Evolutionary conservation across 2,113 vertebrate species (phyloP).

Genomic region (Vireo altiloquus): DNA sequence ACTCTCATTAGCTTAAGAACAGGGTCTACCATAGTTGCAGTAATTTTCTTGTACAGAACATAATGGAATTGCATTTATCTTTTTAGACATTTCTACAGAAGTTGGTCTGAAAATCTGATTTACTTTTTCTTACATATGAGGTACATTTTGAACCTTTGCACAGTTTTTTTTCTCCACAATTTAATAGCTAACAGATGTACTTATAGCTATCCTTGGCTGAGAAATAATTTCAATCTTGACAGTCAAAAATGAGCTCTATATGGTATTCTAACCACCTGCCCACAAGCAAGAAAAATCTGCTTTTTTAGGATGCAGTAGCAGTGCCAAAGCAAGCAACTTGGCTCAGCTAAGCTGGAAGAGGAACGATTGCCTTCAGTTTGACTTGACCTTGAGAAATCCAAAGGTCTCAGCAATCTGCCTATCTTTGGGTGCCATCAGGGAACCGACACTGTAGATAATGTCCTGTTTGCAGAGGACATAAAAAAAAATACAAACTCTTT

Average conservation of each 20-base stretch:
- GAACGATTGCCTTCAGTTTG: conserved; percentile 56
- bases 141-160: conserved; percentile 11
- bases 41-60: neutral
- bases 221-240: conserved; percentile 71
- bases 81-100: neutral
- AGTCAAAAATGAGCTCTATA: conserved; percentile 72
- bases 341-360: conserved; percentile 52
- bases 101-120: neutral
- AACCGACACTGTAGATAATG: neutral
- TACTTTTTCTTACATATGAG: neutral
- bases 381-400: conserved; percentile 67
- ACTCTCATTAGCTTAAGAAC: neutral
- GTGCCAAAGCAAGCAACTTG: conserved; percentile 63
- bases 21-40: neutral
- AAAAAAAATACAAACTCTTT: neutral
- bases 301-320: conserved; percentile 55
- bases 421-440: neutral
- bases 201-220: conserved; percentile 61
- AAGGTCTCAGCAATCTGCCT: conserved; percentile 19
- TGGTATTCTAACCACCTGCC: conserved; percentile 66
- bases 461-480: neutral
- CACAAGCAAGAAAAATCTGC: conserved; percentile 54
- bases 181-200: conserved; percentile 73
- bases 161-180: conserved; percentile 44
- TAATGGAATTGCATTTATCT: neutral